These are phyloP conservation scores for Plebejus argus DNA, from an alignment of 2,888 invertebrate species.

Conservation along the genomic window DNA sequence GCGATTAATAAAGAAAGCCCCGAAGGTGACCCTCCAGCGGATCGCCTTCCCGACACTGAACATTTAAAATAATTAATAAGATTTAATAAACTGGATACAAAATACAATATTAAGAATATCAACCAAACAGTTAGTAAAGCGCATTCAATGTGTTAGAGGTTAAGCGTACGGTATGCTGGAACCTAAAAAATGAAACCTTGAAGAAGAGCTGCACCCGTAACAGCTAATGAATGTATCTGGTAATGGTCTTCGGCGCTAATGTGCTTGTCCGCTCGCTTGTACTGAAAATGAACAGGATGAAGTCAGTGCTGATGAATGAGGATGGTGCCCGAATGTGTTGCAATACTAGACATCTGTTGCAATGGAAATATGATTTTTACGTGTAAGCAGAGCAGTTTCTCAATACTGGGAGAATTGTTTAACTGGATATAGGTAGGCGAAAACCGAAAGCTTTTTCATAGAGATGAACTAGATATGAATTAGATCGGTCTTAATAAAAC, in stretches of 20 bases:
- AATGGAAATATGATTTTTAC: background rate
- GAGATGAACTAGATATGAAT: no score
- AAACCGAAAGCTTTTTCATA: background rate
- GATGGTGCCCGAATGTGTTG: conserved; percentile 12
- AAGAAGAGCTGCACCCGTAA: conserved; percentile 56
- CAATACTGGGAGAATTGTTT: background rate
- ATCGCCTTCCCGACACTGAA: background rate
- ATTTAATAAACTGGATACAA: conserved; percentile 1
- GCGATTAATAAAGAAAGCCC: conserved; percentile 28
- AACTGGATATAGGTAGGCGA: background rate
- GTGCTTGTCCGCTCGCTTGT: conserved; percentile 77
- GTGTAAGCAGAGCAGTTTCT: background rate
- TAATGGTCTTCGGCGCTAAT: conserved; percentile 71
- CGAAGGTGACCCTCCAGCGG: background rate
- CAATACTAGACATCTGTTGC: conserved; percentile 14
- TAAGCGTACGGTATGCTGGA: conserved; percentile 53
- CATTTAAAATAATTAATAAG: background rate
- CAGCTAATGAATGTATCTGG: conserved; percentile 59
- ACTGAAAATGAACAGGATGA: conserved; percentile 74
- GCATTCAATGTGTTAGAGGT: conserved; percentile 55
- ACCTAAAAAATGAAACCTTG: conserved; percentile 71
- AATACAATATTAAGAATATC: conserved; percentile 4
- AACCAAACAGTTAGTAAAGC: conserved; percentile 62
- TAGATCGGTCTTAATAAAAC: no score
- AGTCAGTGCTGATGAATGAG: conserved; percentile 48